Conservation (phyloP, 1,140 invertebrate species). For the Plectrocnemia conspersa region DNA sequence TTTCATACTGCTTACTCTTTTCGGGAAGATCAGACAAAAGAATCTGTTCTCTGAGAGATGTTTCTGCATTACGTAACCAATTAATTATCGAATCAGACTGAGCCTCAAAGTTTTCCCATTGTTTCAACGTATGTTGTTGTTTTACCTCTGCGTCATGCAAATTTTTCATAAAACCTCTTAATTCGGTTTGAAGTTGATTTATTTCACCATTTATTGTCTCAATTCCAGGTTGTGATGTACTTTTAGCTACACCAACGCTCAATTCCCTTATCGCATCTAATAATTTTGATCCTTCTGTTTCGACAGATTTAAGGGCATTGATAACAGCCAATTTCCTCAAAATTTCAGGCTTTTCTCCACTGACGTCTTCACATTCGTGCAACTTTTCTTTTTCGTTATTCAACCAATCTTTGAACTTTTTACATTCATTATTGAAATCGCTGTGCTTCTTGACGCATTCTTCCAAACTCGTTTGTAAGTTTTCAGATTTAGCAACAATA, state of each 20-base stretch:
- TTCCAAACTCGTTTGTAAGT: constrained; percentile 79
- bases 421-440: constrained; percentile 66
- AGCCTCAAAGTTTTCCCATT: constrained; percentile 85
- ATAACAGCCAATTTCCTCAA: constrained; percentile 66
- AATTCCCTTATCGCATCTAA: constrained; percentile 66
- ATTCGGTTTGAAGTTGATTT: constrained; percentile 59
- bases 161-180: constrained; percentile 61
- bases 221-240: constrained; percentile 74
- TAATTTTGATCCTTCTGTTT: constrained; percentile 66
- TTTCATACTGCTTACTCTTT: constrained; percentile 72
- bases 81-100: constrained; percentile 71
- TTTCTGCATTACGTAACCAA: constrained; percentile 82
- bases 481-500: constrained; percentile 82
- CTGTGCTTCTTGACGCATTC: constrained; percentile 82
- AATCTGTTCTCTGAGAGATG: constrained; percentile 77
- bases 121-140: constrained; percentile 67
- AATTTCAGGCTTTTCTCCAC: constrained; percentile 77
- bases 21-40: constrained; percentile 75
- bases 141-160: constrained; percentile 62
- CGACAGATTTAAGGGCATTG: constrained; percentile 62
- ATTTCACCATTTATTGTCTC: constrained; percentile 71
- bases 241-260: constrained; percentile 66
- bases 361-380: constrained; percentile 68
- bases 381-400: constrained; percentile 71
- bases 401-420: constrained; percentile 75